Conservation (phyloP, 2,888 invertebrate genomes). For the Electrophaes corylata region DNA sequence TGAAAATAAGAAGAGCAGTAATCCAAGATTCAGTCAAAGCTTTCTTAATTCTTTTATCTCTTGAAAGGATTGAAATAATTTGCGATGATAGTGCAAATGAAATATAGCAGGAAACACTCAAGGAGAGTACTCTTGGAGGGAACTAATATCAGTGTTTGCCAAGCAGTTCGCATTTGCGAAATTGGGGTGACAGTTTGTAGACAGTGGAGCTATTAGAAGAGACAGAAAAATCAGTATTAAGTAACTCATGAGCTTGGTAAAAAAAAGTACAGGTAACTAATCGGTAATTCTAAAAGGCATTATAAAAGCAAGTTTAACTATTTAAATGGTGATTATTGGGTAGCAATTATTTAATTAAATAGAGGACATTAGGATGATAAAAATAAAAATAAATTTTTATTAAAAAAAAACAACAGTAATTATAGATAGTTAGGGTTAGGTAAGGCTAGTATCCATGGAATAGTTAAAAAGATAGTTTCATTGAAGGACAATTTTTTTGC, state of each 20-base stretch:
- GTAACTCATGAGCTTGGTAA: no score
- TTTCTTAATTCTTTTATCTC: conserved; percentile 17
- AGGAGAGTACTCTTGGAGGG: conserved; percentile 70
- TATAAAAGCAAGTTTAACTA: no score
- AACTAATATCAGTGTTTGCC: conserved; percentile 81
- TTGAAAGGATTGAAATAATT: conserved; percentile 24
- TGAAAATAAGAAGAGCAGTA: neutral
- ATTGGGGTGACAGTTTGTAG: conserved; percentile 69
- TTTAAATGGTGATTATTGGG: no score
- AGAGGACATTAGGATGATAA: no score
- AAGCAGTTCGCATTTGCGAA: conserved; percentile 73
- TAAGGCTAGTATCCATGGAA: no score
- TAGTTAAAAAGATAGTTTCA: neutral
- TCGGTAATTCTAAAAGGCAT: no score
- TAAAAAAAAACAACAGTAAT: no score
- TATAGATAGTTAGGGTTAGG: no score
- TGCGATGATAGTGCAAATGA: conserved; percentile 40
- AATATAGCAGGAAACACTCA: conserved; percentile 75
- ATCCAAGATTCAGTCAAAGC: conserved; percentile 1
- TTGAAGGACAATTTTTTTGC: conserved; percentile 26
- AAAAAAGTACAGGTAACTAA: no score
- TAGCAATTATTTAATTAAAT: no score
- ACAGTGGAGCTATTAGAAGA: conserved; percentile 40
- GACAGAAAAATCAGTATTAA: no score
- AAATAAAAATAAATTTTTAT: no score